These are phyloP conservation scores for Mormyrus iriodes DNA, from an alignment of 2,113 vertebrate genomes.

Conservation along the genomic window DNA sequence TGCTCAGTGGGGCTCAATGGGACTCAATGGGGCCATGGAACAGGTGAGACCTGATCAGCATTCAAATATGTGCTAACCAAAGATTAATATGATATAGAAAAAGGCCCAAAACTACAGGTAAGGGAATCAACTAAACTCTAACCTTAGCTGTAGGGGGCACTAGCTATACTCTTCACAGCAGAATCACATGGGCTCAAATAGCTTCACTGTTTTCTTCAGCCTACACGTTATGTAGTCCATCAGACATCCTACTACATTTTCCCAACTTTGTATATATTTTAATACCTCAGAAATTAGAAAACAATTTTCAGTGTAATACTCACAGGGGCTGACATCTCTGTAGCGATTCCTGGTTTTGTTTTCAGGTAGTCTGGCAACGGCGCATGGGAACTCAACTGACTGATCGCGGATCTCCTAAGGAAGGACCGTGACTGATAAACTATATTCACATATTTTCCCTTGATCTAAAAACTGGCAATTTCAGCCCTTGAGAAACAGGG, in stretches of 20 bases:
- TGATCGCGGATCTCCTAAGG: slow-evolving; percentile 83
- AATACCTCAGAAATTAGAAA: neutral
- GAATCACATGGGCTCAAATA: neutral
- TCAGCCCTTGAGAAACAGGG: neutral
- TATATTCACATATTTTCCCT: neutral
- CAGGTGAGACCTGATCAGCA: neutral
- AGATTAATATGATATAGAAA: neutral
- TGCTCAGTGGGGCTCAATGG: neutral
- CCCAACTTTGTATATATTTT: neutral
- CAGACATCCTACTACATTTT: neutral
- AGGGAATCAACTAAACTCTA: neutral
- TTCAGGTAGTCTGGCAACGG: slow-evolving; percentile 84
- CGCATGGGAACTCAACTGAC: slow-evolving; percentile 91
- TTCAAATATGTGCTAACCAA: neutral
- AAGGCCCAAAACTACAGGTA: neutral
- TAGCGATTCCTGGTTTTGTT: slow-evolving; percentile 97
- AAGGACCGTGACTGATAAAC: slow-evolving; percentile 18
- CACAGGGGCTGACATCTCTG: slow-evolving; percentile 97
- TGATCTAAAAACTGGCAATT: no score
- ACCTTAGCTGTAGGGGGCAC: neutral
- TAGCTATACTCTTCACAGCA: neutral
- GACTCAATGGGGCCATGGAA: neutral
- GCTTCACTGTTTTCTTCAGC: neutral
- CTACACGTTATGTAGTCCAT: neutral
- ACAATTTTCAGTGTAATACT: slow-evolving; percentile 53